Base-by-base conservation (phyloP, 2,888 invertebrate species). In the Achlya flavicornis region DNA sequence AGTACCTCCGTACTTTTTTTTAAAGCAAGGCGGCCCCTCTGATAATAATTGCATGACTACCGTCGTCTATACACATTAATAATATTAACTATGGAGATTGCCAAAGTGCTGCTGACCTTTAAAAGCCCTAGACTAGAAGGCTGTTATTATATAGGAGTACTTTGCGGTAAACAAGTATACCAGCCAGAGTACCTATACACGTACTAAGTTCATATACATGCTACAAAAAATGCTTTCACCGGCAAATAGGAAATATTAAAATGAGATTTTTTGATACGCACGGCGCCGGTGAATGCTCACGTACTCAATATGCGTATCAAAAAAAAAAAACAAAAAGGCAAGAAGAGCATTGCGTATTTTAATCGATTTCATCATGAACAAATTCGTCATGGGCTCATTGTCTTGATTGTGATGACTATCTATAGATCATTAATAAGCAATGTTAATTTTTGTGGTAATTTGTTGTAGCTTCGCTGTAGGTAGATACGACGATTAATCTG, bases 191-290 rank as follows among this genome's bases (percentile, higher is more conserved):
- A 26, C 26, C 26, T 26, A 26, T 26, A 26, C 26, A 26, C 26
- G 26, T 26, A 26, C 26, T 26, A 26, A 26, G 26, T 26, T 1
- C 26, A 26, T 26, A 26, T 66, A 67, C 65, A 65, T 65, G 62
- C 46, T 61, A 62, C 63, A 63, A 64, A 35, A 60, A 43, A 53
- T 64, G 72, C 79, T 79, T 77, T 77, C 77, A 71, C 76, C 68
- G 38, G 60, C 63, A 69, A 75, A 73, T 71, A 70, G 66, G 63
- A 66, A 66, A 69, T 63, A 63, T 64, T 35, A 66, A 67, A 70
- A 69, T 69, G 65, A 75, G 68, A 72, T 75, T 68, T 67, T 10
- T 58, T 65, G 62, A 68, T 72, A 71, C 64, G 65, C 60, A 72
- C 67, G 46, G 67, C 66, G 74, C 66, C 61, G 3, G 19, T 53